Base-by-base conservation (phyloP, 64 coral and sea anemone species). In the Montipora cactus region DNA sequence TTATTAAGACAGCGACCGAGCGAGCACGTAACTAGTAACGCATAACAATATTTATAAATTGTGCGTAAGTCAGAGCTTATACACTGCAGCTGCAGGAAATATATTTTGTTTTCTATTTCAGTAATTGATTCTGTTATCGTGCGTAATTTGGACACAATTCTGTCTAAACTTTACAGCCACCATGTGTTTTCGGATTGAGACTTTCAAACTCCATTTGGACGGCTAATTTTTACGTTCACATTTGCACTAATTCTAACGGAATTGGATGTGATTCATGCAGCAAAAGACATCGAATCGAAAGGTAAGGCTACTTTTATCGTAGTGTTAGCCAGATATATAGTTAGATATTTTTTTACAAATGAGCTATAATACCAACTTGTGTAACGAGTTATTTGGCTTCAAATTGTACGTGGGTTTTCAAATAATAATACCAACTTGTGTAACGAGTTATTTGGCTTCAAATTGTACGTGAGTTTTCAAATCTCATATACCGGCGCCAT, bases 51-150 rank as follows among this genome's bases (percentile, higher is more conserved):
- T 86, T 86, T 12, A 70, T 50, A 22, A 23, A 66, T 72, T 46
- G 15, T 37, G 7, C 10, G 45, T 71, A 70, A 19, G 66, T 21
- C 62, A 86, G 2, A 19, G 15, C 62, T 49, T 64, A 16, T 57
- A 8, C 12, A 82, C 5, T 66, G 1, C 13, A 15, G 11, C 5
- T 66, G 1, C 13, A 15, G 11, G 3, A 4, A 66, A 50, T 81
- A 59, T 22, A 71, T 37, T 76, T 76, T 78, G 76, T 71, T 83
- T 84, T 86, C 82, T 70, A 44, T 23, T 47, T 86, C 66, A 72
- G 68, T 50, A 50, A 70, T 86, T 49, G 47, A 15, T 44, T 16
- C 46, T 23, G 46, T 50, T 21, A 18, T 70, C 13, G 66, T 19
- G 8, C 9, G 20, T 64, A 51, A 84, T 37, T 64, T 84, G 8